Base-by-base conservation (phyloP, 2,888 invertebrate species). In the Drosophila kambysellisi region DNA sequence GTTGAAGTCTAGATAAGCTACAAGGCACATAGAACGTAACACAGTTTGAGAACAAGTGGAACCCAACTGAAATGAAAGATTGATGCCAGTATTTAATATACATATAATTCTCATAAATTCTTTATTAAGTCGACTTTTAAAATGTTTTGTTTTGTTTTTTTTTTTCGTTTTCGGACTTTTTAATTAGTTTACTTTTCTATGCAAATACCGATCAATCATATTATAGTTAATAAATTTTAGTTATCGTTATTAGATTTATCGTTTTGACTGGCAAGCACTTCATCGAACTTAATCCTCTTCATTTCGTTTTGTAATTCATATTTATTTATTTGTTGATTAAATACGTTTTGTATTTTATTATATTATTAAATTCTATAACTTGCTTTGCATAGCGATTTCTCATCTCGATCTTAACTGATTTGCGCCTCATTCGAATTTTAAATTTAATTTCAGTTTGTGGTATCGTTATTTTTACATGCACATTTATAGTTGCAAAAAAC, bases 41-140 rank as follows among this genome's bases (percentile, higher is more conserved):
- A 61, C 54, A 72, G 73, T 65, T 73, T 17, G 12, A 20, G 3
- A 1, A 1, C 4, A 0, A 66, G 2, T 62, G 29, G 4, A 57
- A 54, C 20, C 7, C 4, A 41, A 30, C 17, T 37, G 25, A 43
- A 58, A 12, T 25, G 7, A 58, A 58, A 15, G 51, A 69, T 20
- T 20, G 39, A 56, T 58, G 57, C 54, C 39, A 9, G 54, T 53
- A 33, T 66, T 77, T 81, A 76, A 81, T 90, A 81, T 90, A 90
- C 90, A 90, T 88, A 86, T 88, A 86, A 83, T 90, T 89, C 82
- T 91, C 91, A 90, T 91, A 89, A 91, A 89, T 90, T 91, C 91
- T 91, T 90, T 91, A 91, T 91, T 90, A 88, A 90, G 83, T 91
- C 90, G 91, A 91, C 84, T 83, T 89, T 91, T 91, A 91, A 91